Base-by-base conservation (phyloP, 1,140 invertebrate species). In the Magallana angulata region DNA sequence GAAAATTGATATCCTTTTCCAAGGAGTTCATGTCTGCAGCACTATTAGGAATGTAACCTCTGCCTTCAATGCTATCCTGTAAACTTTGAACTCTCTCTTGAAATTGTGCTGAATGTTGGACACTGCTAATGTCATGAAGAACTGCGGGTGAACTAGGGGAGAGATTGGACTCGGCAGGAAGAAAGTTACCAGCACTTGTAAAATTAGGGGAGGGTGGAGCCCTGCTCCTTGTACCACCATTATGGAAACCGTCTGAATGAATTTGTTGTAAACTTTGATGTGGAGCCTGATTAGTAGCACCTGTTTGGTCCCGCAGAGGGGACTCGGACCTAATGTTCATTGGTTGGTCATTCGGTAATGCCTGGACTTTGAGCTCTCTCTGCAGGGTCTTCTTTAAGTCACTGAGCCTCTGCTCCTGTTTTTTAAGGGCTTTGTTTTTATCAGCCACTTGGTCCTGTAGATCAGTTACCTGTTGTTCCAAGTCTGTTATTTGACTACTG, bases 371-470 rank as follows among this genome's bases (percentile, higher is more conserved):
- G 57, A 99, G 94, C 94, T 99, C 98, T 88, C 97, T 96, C 93
- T 98, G 98, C 64, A 99, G 95, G 0, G 97, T 98, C 94, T 98
- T 98, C 93, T 98, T 98, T 96, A 98, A 97, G 93, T 98, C 98
- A 6, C 96, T 96, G 92, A 98, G 94, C 87, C 97, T 96, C 94
- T 98, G 97, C 92, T 98, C 97, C 88, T 98, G 96, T 62, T 97
- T 96, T 95, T 98, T 97, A 90, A 98, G 97, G 94, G 97, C 97
- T 96, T 97, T 97, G 95, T 97, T 97, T 96, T 97, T 97, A 93
- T 98, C 97, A 88, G 95, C 95, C 86, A 98, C 93, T 94, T 98
- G 97, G 86, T 96, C 96, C 94, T 98, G 97, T 89, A 97, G 94
- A 90, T 96, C 96, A 89, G 95, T 95, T 71, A 97, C 95, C 14